Evolutionary conservation across 2,113 vertebrate genomes (phyloP).

Genomic region (Aspidoscelis tigris): DNA sequence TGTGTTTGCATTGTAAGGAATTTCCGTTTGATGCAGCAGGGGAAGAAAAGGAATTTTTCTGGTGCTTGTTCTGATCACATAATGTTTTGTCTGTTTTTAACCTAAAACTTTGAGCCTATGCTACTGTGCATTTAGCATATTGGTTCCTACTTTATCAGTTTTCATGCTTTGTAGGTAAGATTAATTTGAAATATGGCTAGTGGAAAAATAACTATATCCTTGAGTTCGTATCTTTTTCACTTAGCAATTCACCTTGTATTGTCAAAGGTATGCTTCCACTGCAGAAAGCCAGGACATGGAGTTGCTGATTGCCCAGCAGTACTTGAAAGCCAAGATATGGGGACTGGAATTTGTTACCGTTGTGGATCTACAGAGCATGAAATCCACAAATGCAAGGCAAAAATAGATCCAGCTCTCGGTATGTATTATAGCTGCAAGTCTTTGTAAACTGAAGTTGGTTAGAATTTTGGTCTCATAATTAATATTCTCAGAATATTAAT

Average conservation of each 20-base stretch:
- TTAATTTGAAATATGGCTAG: slow-evolving; percentile 2
- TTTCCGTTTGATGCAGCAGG: background rate
- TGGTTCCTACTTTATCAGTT: background rate
- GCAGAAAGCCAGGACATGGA: slow-evolving; percentile 92
- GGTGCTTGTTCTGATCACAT: background rate
- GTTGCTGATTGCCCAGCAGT: slow-evolving; percentile 91
- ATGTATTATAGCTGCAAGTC: slow-evolving; percentile 38
- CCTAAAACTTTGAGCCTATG: background rate
- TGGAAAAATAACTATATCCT: background rate
- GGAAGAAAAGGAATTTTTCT: no score
- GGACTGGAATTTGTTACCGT: slow-evolving; percentile 92
- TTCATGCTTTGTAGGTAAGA: background rate
- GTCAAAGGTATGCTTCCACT: slow-evolving; percentile 93
- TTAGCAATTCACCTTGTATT: slow-evolving; percentile 30
- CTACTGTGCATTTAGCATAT: background rate
- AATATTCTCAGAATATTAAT: background rate
- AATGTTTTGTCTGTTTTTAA: background rate
- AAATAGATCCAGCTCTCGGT: slow-evolving; percentile 92
- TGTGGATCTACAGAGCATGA: slow-evolving; percentile 97
- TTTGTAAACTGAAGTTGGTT: background rate
- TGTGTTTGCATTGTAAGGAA: background rate
- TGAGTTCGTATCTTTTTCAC: background rate
- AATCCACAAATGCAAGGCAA: slow-evolving; percentile 87
- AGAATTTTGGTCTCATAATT: background rate
- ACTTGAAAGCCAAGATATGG: slow-evolving; percentile 87